These are phyloP conservation scores for Aeoliscus strigatus DNA, from an alignment of 2,797 vertebrate genomes.

Conservation along the genomic window DNA sequence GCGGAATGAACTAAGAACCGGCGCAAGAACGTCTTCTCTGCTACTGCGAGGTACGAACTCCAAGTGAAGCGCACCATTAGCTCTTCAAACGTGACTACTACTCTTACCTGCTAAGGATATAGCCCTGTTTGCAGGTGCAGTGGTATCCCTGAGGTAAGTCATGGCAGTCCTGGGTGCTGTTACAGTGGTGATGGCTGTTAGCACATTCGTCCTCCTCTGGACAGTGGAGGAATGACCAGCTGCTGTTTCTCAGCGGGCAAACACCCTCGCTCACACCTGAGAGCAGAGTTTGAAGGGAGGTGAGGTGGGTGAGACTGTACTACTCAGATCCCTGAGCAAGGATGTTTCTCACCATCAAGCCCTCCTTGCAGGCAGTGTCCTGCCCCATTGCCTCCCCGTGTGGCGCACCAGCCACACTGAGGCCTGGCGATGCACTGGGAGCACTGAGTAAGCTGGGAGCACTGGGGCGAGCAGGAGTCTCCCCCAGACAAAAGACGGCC, in stretches of 20 bases:
- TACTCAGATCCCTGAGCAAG: background rate
- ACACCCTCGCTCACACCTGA: slow-evolving; percentile 71
- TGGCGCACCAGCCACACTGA: slow-evolving; percentile 90
- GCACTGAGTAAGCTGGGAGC: slow-evolving; percentile 84
- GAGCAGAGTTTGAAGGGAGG: background rate
- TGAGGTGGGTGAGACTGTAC: background rate
- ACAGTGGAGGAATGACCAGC: slow-evolving; percentile 89
- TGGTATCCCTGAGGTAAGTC: slow-evolving; percentile 82
- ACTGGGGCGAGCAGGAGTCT: slow-evolving; percentile 85
- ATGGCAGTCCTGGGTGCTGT: slow-evolving; percentile 87
- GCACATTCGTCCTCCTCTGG: slow-evolving; percentile 88
- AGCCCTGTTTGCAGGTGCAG: slow-evolving; percentile 89
- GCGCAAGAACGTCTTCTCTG: too few species aligned
- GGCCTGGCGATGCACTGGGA: slow-evolving; percentile 85
- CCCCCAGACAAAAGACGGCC: slow-evolving; percentile 83
- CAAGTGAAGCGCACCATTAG: background rate
- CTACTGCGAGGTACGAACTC: too few species aligned
- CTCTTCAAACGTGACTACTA: background rate
- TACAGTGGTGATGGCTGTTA: slow-evolving; percentile 87
- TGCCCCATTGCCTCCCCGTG: slow-evolving; percentile 78
- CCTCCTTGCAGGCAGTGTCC: slow-evolving; percentile 87
- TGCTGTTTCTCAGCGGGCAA: slow-evolving; percentile 75
- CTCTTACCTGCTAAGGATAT: slow-evolving; percentile 81
- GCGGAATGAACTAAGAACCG: too few species aligned
- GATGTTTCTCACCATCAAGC: slow-evolving; percentile 75